Evolutionary conservation across 2,888 invertebrate genomes (phyloP).

Genomic region (Drosophila nr. medialis): DNA sequence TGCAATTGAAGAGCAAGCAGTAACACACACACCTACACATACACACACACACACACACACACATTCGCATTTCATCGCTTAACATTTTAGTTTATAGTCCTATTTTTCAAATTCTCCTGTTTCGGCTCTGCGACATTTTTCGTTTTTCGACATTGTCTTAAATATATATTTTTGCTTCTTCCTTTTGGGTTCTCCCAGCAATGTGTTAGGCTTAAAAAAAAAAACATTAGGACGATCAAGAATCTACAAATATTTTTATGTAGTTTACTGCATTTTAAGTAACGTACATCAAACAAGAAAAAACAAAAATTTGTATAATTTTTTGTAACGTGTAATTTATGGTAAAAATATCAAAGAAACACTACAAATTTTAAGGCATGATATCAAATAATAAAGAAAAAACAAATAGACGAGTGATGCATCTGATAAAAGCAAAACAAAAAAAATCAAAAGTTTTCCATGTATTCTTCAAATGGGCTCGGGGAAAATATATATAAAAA

Average conservation of each 20-base stretch:
- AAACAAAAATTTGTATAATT: conserved; percentile 52
- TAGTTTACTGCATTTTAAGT: conserved; percentile 74
- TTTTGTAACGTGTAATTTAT: conserved; percentile 69
- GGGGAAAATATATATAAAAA: conserved; percentile 8
- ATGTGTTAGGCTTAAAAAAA: conserved; percentile 65
- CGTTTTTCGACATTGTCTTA: conserved; percentile 44
- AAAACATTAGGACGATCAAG: conserved; percentile 57
- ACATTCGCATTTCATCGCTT: conserved; percentile 37
- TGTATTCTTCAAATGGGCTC: conserved; percentile 10
- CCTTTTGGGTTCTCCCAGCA: conserved; percentile 34
- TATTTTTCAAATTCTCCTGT: conserved; percentile 21
- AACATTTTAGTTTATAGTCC: conserved; percentile 47
- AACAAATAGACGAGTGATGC: conserved; percentile 68
- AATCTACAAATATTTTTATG: conserved; percentile 63
- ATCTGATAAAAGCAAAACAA: conserved; percentile 56
- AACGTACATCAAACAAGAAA: conserved; percentile 30
- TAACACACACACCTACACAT: conserved; percentile 14
- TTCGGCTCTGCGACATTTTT: conserved; percentile 59
- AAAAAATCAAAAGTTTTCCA: conserved; percentile 2
- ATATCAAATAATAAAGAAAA: conserved; percentile 64
- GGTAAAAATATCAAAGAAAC: conserved; percentile 53
- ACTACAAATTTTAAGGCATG: conserved; percentile 65
- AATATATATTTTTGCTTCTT: background rate
- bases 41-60: conserved; percentile 10
- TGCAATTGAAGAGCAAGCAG: conserved; percentile 56